phyloP scores from a whole-genome alignment of 2,888 invertebrate genomes.

The Tiphia femorata region DNA sequence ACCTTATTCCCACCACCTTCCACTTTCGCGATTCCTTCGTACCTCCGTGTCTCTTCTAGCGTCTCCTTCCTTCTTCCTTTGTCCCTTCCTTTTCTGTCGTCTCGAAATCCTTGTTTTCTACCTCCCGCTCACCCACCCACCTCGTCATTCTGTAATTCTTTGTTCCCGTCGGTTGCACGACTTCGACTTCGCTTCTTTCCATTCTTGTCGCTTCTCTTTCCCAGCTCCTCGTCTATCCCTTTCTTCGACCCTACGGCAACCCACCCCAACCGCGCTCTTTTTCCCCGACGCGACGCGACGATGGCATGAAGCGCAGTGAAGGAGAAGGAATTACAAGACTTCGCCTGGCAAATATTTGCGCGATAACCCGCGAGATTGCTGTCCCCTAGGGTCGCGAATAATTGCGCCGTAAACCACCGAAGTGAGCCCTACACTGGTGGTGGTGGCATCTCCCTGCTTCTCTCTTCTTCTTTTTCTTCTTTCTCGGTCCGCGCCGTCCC shows the following conservation, averaged over 20 bases:
- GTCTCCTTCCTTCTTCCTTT: neutral
- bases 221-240: too few species aligned
- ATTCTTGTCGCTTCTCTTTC: neutral
- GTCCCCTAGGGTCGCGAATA: neutral
- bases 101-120: too few species aligned
- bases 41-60: neutral
- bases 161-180: neutral
- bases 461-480: neutral
- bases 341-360: slow-evolving; percentile 10
- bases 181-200: neutral
- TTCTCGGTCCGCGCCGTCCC: too few species aligned
- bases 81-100: neutral
- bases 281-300: too few species aligned
- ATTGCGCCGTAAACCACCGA: neutral
- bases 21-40: neutral
- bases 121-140: neutral
- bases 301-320: neutral
- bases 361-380: neutral
- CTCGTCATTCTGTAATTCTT: neutral
- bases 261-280: too few species aligned
- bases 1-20: neutral
- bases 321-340: slow-evolving; percentile 2
- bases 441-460: neutral
- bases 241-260: too few species aligned
- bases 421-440: too few species aligned